Base-by-base conservation (phyloP, 1,140 invertebrate genomes). In the Pemphigus obesinymphae region DNA sequence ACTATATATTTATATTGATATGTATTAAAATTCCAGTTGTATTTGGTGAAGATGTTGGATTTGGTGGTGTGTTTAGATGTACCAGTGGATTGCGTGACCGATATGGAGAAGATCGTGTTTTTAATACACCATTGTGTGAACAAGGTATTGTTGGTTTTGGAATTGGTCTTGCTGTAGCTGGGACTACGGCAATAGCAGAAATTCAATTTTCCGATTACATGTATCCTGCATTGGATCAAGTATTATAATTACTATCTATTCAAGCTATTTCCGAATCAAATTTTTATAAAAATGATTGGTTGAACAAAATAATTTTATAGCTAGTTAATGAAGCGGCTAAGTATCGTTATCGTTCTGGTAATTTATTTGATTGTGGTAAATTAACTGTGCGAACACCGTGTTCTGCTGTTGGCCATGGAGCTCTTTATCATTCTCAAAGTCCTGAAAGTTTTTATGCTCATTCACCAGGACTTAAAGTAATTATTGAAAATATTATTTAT, bases 171-270 rank as follows among this genome's bases (percentile, higher is more conserved):
- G 97, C 98, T 0, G 93, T 91, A 8, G 89, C 91, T 1, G 98
- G 97, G 15, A 89, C 93, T 0, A 99, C 96, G 3, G 95, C 97
- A 0, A 97, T 99, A 83, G 97, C 97, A 23, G 98, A 99, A 90
- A 99, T 99, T 85, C 98, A 99, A 88, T 99, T 99, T 90, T 97
- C 96, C 10, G 98, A 99, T 89, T 99, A 99, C 85, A 99, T 99
- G 84, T 99, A 95, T 87, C 98, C 98, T 23, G 98, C 97, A 1
- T 99, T 99, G 89, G 98, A 99, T 90, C 98, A 99, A 90, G 95
- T 97, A 85, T 15, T 34, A 63, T 1, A 58, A 78, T 68, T 4
- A 3, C 13, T 53, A 10, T 76, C 13, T 53, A 10, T 76, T 17
- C 3, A 73, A 13, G 8, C 63, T 82, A n/a, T 17, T 43, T 73